A percentile compares a stretch with the other conserved stretches of the same genome.
Evolutionary conservation across 2,113 vertebrate species (phyloP).

Genomic region (Addax nasomaculatus): DNA sequence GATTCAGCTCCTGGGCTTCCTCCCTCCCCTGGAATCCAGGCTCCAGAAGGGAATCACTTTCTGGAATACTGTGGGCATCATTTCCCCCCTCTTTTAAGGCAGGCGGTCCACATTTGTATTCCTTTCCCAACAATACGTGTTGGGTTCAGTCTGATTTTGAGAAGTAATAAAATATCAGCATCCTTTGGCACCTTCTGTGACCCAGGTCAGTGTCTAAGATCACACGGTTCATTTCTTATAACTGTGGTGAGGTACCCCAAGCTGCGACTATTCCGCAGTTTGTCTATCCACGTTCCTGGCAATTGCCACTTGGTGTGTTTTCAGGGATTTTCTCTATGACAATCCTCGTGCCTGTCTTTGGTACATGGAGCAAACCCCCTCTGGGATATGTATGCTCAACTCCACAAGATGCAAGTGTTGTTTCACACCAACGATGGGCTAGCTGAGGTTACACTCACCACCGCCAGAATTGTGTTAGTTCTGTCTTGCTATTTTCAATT

Average conservation of each 20-base stretch:
- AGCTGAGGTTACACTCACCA: not conserved
- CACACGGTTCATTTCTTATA: fast-evolving
- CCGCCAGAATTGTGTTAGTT: fast-evolving
- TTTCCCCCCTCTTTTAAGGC: fast-evolving
- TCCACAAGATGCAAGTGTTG: fast-evolving
- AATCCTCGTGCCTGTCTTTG: fast-evolving
- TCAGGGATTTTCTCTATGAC: not conserved
- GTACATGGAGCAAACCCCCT: not conserved
- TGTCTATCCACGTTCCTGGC: fast-evolving
- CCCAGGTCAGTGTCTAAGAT: not conserved
- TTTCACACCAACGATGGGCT: fast-evolving
- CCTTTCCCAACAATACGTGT: fast-evolving
- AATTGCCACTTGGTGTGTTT: fast-evolving
- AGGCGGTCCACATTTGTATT: not conserved
- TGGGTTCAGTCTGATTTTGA: fast-evolving
- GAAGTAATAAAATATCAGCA: fast-evolving
- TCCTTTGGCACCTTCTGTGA: fast-evolving
- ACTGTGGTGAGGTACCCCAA: fast-evolving
- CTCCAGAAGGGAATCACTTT: fast-evolving
- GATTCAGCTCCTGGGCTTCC: fast-evolving
- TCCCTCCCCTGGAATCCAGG: too few species aligned
- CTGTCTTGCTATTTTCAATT: not conserved
- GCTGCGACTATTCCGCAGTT: fast-evolving
- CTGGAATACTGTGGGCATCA: fast-evolving
- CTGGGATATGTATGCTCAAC: fast-evolving